phyloP scores from a whole-genome alignment of 2,113 vertebrate genomes.

The Heterotis niloticus region DNA sequence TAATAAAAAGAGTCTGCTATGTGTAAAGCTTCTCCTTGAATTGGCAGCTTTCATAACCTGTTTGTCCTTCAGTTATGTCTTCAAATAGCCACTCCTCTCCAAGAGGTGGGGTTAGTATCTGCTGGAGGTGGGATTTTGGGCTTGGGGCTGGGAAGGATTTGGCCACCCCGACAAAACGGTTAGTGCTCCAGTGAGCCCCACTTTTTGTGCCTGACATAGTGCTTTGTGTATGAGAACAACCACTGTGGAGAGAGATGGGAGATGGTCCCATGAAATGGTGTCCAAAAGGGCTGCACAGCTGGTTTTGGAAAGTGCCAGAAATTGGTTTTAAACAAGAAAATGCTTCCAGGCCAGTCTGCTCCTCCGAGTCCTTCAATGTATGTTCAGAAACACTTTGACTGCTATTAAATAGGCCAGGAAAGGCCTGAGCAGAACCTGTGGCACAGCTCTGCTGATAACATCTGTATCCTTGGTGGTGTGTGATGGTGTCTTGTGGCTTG shows the following conservation, averaged over 20 bases:
- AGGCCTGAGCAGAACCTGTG: not conserved
- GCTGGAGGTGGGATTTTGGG: slow-evolving; percentile 30
- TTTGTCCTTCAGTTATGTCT: slow-evolving; percentile 55
- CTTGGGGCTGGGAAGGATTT: slow-evolving; percentile 58
- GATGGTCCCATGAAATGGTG: slow-evolving; percentile 14
- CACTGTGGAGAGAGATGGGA: slow-evolving; percentile 23
- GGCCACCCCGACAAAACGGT: slow-evolving; percentile 64
- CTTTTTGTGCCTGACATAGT: slow-evolving; percentile 27
- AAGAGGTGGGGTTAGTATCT: slow-evolving; percentile 50
- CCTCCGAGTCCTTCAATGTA: not conserved
- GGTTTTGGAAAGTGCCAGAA: slow-evolving; percentile 16
- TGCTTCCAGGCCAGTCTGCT: not conserved
- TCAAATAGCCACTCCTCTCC: slow-evolving; percentile 66
- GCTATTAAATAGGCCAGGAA: not conserved
- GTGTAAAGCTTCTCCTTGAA: slow-evolving; percentile 14
- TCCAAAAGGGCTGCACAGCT: slow-evolving; percentile 8
- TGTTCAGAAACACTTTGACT: not conserved
- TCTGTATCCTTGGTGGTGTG: not conserved
- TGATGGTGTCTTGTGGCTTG: not conserved
- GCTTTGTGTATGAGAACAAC: slow-evolving; percentile 21
- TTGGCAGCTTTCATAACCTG: too few relatives aligned
- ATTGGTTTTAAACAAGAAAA: slow-evolving; percentile 2
- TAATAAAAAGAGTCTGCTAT: not conserved
- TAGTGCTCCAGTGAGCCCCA: slow-evolving; percentile 23
- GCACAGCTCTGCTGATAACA: not conserved